Percentiles rank a stretch among this genome's conserved stretches.
Evolutionary conservation across 1,140 invertebrate genomes (phyloP).

Genomic region (Eciton burchellii): DNA sequence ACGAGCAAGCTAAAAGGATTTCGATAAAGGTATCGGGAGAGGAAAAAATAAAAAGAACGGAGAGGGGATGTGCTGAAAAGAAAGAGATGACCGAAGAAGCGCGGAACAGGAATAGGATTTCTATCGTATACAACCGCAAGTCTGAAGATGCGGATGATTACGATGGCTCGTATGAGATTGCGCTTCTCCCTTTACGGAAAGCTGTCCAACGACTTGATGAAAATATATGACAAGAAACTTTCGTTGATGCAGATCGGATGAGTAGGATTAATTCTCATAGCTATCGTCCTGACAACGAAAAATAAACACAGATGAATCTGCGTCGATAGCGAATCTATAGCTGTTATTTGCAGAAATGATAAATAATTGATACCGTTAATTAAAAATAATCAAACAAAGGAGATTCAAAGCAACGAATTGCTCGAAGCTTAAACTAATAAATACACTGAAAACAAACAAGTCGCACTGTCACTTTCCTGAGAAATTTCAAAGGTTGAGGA

Average conservation of each 20-base stretch:
- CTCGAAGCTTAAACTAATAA: no score
- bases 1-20: slow-evolving; percentile 74
- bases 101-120: slow-evolving; percentile 10
- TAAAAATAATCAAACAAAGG: background rate
- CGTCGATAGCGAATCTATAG: slow-evolving; percentile 33
- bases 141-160: slow-evolving; percentile 71
- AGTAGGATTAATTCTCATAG: background rate
- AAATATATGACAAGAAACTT: slow-evolving; percentile 15
- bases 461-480: background rate
- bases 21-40: slow-evolving; percentile 69
- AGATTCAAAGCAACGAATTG: no score
- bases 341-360: slow-evolving; percentile 40
- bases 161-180: slow-evolving; percentile 20
- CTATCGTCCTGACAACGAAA: slow-evolving; percentile 14
- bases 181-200: background rate
- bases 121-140: slow-evolving; percentile 47
- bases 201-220: slow-evolving; percentile 22
- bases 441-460: background rate
- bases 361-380: slow-evolving; percentile 28
- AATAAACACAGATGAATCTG: slow-evolving; percentile 5
- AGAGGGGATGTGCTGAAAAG: background rate
- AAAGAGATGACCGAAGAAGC: slow-evolving; percentile 23
- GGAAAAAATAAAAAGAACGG: slow-evolving; percentile 49
- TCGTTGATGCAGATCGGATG: slow-evolving; percentile 7
- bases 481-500: background rate